Conservation (phyloP, 2,888 invertebrate species). For the Acleris cristana region DNA sequence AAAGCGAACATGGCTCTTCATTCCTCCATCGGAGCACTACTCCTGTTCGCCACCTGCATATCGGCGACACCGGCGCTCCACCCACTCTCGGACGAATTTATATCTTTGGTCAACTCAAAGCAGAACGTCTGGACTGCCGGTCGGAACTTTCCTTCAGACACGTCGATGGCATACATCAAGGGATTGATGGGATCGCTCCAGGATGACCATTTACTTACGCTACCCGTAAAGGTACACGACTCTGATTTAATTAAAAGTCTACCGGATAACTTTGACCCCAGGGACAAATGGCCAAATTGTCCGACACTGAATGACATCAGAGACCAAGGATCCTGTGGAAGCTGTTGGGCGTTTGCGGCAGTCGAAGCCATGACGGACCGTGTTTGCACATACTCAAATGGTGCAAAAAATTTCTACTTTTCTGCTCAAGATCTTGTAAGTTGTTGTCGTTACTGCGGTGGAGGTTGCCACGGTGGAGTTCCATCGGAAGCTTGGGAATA, state of each 20-base stretch:
- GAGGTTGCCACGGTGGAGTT: constrained; percentile 93
- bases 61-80: constrained; percentile 57
- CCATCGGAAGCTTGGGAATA: constrained; percentile 92
- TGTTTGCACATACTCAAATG: constrained; percentile 91
- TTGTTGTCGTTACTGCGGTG: constrained; percentile 88
- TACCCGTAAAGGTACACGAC: constrained; percentile 67
- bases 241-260: constrained; percentile 74
- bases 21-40: constrained; percentile 40
- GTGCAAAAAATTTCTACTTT: constrained; percentile 87
- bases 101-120: constrained; percentile 86
- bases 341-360: constrained; percentile 97
- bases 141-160: constrained; percentile 87
- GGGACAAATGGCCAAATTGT: constrained; percentile 92
- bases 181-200: constrained; percentile 89
- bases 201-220: constrained; percentile 73
- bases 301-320: constrained; percentile 92
- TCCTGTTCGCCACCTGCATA: constrained; percentile 56
- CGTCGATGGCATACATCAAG: constrained; percentile 84
- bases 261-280: constrained; percentile 92
- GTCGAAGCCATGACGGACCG: constrained; percentile 96
- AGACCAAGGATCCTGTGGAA: constrained; percentile 96
- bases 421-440: constrained; percentile 94
- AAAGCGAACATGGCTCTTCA: neutral
- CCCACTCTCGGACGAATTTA: constrained; percentile 88
- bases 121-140: constrained; percentile 91